Base-by-base conservation (phyloP, 2,113 vertebrate species). In the Peromyscus leucopus region DNA sequence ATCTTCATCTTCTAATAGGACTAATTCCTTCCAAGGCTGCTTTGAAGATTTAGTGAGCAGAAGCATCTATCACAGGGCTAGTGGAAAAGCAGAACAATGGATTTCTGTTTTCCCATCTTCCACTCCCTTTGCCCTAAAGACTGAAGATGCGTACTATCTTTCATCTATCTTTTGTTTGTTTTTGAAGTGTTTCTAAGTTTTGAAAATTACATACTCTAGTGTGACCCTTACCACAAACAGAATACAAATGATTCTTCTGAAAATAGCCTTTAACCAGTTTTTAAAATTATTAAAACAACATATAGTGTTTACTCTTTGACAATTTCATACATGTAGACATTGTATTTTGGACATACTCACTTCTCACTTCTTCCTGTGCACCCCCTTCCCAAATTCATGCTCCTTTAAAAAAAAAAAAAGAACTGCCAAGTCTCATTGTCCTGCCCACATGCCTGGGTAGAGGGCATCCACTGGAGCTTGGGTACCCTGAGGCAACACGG, bases 111-210 rank as follows among this genome's bases (percentile, higher is more conserved):
- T 51, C 3, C 7, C 19, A 3, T 19, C 33, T 36, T 31, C 26
- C 51, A 0, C 16, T 36, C 7, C 0, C 63, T 51, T 59, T 31
- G 65, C 21, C 42, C 17, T 21, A 17, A 3, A 57, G 74, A 17
- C 55, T 84, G 31, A 69, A 51, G 61, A 12, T 63, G 4, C 3
- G 0, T 84, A 61, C 26, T 69, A 79, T 7, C 33, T 76, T 71
- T 48, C 15, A 17, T 79, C 33, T 79, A 9, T 67, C 57, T 69
- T 74, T 36, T 51, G 59, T 26, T 22, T 82, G 22, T 36, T 84
- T 94, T 57, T 31, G 28, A 83, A 85, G 59, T 85, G 21, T 88
- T 89, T 65, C 75, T 71, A 75, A 95, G 55, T 91, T 78, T 48
- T 79, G 74, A 80, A 80, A 87, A 39, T 16, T 51, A 51, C 6